phyloP scores from a whole-genome alignment of 2,888 invertebrate species.

The Cerastis rubricosa region DNA sequence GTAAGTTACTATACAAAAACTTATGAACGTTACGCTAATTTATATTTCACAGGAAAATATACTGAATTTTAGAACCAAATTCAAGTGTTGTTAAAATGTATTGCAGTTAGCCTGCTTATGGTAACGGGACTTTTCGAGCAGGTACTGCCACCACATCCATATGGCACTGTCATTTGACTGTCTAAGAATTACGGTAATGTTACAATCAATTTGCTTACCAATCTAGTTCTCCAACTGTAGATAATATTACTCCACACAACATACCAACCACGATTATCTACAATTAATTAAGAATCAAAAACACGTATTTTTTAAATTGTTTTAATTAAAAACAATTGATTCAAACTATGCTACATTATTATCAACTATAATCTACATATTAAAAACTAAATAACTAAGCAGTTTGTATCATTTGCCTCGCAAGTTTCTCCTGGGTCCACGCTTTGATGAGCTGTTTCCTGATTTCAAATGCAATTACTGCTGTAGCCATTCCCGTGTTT shows the following conservation, averaged over 20 bases:
- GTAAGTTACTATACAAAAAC: neutral
- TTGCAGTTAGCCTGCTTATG: neutral
- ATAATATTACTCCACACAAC: neutral
- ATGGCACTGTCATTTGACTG: neutral
- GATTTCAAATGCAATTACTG: conserved; percentile 96
- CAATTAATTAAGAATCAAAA: conserved; percentile 29
- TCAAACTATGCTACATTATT: conserved; percentile 38
- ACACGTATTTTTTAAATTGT: neutral
- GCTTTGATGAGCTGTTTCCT: conserved; percentile 91
- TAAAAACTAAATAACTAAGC: conserved; percentile 59
- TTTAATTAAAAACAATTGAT: conserved; percentile 32
- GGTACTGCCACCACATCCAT: neutral
- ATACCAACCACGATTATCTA: neutral
- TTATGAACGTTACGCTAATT: neutral
- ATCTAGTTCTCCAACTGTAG: neutral
- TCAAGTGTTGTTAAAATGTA: neutral
- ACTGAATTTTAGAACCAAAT: neutral
- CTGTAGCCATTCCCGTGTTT: conserved; percentile 95
- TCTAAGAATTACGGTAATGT: neutral
- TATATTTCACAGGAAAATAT: neutral
- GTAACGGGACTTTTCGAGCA: neutral
- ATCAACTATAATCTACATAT: conserved; percentile 30
- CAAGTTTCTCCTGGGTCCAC: conserved; percentile 76
- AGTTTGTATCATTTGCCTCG: conserved; percentile 67
- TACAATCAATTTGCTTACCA: neutral